Conservation (phyloP, 2,888 invertebrate genomes). For the Salpingus planirostris region DNA sequence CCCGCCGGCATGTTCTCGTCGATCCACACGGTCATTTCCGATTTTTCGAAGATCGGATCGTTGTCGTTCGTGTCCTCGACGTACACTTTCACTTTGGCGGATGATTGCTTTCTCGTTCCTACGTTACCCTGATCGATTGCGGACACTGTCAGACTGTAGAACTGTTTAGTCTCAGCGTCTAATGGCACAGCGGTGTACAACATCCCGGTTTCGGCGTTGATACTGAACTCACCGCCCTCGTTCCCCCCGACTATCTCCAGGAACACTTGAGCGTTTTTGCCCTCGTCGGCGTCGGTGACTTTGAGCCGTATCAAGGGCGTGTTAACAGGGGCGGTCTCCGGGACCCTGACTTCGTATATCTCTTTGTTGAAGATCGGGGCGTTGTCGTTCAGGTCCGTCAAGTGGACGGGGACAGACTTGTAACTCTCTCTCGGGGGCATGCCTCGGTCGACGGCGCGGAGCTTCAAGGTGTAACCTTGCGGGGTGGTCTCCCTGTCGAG, state of each 20-base stretch:
- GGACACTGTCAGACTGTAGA: slow-evolving; percentile 81
- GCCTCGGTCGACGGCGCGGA: slow-evolving; percentile 78
- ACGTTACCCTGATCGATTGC: slow-evolving; percentile 82
- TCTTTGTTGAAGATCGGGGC: slow-evolving; percentile 80
- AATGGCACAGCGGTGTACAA: slow-evolving; percentile 72
- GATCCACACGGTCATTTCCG: slow-evolving; percentile 61
- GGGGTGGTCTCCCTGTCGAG: slow-evolving; percentile 71
- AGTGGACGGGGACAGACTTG: slow-evolving; percentile 70
- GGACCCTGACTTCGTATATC: slow-evolving; percentile 77
- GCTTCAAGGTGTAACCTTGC: slow-evolving; percentile 77
- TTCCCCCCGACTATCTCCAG: slow-evolving; percentile 89
- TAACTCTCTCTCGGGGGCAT: slow-evolving; percentile 68
- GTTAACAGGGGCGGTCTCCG: slow-evolving; percentile 81
- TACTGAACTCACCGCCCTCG: slow-evolving; percentile 77
- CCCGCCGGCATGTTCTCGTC: slow-evolving; percentile 86
- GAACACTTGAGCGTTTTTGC: slow-evolving; percentile 69
- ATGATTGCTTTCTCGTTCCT: slow-evolving; percentile 75
- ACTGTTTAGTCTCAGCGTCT: slow-evolving; percentile 77
- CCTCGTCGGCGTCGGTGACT: slow-evolving; percentile 77
- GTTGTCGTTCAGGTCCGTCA: slow-evolving; percentile 77
- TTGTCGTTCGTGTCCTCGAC: slow-evolving; percentile 92
- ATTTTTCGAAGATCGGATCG: slow-evolving; percentile 75
- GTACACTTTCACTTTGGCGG: slow-evolving; percentile 82
- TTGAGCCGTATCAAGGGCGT: slow-evolving; percentile 82
- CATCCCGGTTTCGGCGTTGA: slow-evolving; percentile 84